Conservation (phyloP, 2,797 vertebrate species). For the Heterohyrax brucei region DNA sequence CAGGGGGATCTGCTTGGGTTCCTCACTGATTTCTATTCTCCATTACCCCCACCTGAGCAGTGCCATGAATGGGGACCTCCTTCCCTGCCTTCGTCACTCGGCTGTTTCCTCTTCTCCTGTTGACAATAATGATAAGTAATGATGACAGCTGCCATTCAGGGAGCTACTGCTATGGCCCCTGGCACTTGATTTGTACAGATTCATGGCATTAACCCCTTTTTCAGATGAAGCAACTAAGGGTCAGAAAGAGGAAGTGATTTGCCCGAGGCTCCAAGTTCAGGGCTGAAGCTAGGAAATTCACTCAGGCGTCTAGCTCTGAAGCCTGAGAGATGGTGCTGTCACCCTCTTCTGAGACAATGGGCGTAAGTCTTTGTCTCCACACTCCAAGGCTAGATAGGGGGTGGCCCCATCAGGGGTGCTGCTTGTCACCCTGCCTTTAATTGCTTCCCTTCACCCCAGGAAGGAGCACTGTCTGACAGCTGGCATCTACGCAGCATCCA, state of each 20-base stretch:
- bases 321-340: neutral
- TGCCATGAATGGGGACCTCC: neutral
- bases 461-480: neutral
- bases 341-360: neutral
- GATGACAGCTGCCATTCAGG: neutral
- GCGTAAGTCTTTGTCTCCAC: neutral
- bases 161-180: neutral
- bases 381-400: neutral
- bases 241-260: neutral
- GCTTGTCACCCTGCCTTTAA: neutral
- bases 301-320: neutral
- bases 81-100: neutral
- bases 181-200: neutral
- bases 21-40: neutral
- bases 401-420: neutral
- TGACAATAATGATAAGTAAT: neutral
- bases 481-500: neutral
- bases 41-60: neutral
- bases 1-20: neutral
- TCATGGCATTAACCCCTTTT: neutral
- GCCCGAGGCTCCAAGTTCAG: neutral
- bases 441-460: neutral
- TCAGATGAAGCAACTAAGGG: conserved; percentile 22
- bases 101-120: neutral
- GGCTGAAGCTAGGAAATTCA: neutral